Evolutionary conservation across 1,140 invertebrate genomes (phyloP).

Genomic region (Psilanteris sp.): DNA sequence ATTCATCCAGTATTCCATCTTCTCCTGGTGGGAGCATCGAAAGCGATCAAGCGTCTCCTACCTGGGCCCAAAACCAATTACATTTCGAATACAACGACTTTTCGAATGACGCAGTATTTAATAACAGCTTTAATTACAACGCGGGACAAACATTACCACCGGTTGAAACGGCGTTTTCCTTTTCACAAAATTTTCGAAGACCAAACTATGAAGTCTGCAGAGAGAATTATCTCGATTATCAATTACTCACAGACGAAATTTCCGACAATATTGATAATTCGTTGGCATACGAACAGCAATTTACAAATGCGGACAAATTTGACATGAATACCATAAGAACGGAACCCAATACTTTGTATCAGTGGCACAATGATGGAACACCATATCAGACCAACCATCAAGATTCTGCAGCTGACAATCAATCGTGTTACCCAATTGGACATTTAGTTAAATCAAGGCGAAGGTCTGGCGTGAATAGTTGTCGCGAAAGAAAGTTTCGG

Average conservation of each 20-base stretch:
- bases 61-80: slow-evolving; percentile 57
- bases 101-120: slow-evolving; percentile 55
- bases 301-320: slow-evolving; percentile 63
- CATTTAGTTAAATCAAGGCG: slow-evolving; percentile 68
- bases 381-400: too few relatives aligned
- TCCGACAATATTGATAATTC: background rate
- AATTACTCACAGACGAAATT: slow-evolving; percentile 14
- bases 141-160: slow-evolving; percentile 66
- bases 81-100: slow-evolving; percentile 62
- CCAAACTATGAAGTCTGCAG: slow-evolving; percentile 57
- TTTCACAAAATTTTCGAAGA: slow-evolving; percentile 60
- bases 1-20: slow-evolving; percentile 47
- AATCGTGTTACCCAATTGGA: slow-evolving; percentile 69
- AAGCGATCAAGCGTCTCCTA: slow-evolving; percentile 67
- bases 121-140: slow-evolving; percentile 11
- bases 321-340: slow-evolving; percentile 74
- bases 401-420: slow-evolving; percentile 40
- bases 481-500: background rate
- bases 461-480: background rate
- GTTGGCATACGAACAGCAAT: background rate
- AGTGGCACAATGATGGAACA: slow-evolving; percentile 7
- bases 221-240: slow-evolving; percentile 18
- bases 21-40: slow-evolving; percentile 64
- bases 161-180: slow-evolving; percentile 73
- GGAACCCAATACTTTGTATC: slow-evolving; percentile 69